A percentile compares a stretch with the other conserved stretches of the same genome.
Evolutionary conservation across 1,140 invertebrate genomes (phyloP).

Genomic region (Euwallacea similis): DNA sequence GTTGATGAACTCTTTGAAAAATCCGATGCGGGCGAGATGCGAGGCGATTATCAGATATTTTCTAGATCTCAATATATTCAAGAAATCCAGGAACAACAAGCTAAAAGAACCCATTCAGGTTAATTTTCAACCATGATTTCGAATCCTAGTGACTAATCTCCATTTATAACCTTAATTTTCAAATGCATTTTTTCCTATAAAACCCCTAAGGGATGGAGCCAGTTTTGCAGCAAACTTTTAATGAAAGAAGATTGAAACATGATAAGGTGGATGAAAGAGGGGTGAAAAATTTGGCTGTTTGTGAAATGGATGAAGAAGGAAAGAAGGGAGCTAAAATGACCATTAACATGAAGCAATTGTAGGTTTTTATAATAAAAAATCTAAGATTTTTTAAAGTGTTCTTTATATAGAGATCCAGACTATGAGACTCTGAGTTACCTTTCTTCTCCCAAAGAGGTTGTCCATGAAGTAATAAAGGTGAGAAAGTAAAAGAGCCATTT

Average conservation of each 20-base stretch:
- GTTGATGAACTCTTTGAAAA: slow-evolving; percentile 15
- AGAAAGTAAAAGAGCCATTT: neutral
- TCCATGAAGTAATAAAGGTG: slow-evolving; percentile 24
- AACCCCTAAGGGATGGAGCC: slow-evolving; percentile 26
- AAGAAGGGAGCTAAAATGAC: slow-evolving; percentile 11
- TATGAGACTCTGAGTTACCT: slow-evolving; percentile 36
- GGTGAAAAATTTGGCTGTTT: slow-evolving; percentile 30
- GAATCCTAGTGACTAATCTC: neutral
- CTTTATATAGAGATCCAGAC: slow-evolving; percentile 26
- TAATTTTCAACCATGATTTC: no score
- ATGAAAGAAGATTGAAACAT: slow-evolving; percentile 30
- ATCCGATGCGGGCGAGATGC: slow-evolving; percentile 24
- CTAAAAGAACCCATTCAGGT: slow-evolving; percentile 20
- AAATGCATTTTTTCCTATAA: neutral
- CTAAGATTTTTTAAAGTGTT: neutral
- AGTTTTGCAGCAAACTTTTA: slow-evolving; percentile 36
- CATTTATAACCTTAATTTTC: neutral
- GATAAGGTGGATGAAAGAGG: slow-evolving; percentile 22
- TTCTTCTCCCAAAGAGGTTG: slow-evolving; percentile 30
- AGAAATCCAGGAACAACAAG: slow-evolving; percentile 12
- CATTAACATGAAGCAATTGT: slow-evolving; percentile 36
- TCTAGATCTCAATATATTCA: slow-evolving; percentile 10
- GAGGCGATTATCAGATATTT: slow-evolving; percentile 5
- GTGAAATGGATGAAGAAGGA: slow-evolving; percentile 26
- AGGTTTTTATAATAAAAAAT: slow-evolving; percentile 11